Evolutionary conservation across 2,797 vertebrate species (phyloP).

Genomic region (Enteromius fasciolatus): DNA sequence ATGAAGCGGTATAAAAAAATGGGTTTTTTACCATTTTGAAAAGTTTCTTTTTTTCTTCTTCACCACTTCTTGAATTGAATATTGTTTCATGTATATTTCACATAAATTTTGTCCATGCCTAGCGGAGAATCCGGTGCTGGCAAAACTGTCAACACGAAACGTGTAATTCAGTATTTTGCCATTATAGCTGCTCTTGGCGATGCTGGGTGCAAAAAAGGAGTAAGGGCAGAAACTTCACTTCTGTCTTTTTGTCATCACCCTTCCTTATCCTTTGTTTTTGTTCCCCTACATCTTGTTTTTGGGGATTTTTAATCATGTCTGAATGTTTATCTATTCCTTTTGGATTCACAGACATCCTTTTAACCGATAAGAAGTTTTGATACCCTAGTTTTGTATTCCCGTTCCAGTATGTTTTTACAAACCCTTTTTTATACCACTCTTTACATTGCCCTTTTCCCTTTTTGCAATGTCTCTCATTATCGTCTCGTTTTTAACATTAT

Average conservation of each 20-base stretch:
- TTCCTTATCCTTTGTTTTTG: slow-evolving; percentile 37
- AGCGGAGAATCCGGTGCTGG: slow-evolving; percentile 96
- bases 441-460: slow-evolving; percentile 34
- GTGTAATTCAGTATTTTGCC: slow-evolving; percentile 98
- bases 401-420: slow-evolving; percentile 45
- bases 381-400: slow-evolving; percentile 36
- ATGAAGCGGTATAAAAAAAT: slow-evolving; percentile 32
- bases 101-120: slow-evolving; percentile 63
- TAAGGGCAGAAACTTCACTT: slow-evolving; percentile 72
- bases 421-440: slow-evolving; percentile 50
- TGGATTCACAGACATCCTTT: slow-evolving; percentile 36
- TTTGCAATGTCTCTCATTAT: slow-evolving; percentile 37
- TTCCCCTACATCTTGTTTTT: slow-evolving; percentile 40
- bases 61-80: slow-evolving; percentile 24
- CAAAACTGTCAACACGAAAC: slow-evolving; percentile 98
- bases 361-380: slow-evolving; percentile 44
- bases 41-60: slow-evolving; percentile 26
- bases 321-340: slow-evolving; percentile 32
- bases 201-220: slow-evolving; percentile 87
- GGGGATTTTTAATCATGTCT: slow-evolving; percentile 23
- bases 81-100: slow-evolving; percentile 45
- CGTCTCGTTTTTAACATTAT: slow-evolving; percentile 30
- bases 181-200: slow-evolving; percentile 91
- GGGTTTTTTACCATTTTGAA: slow-evolving; percentile 35
- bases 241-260: slow-evolving; percentile 44